Conservation (phyloP, 2,888 invertebrate species). For the Lottia scabra region DNA sequence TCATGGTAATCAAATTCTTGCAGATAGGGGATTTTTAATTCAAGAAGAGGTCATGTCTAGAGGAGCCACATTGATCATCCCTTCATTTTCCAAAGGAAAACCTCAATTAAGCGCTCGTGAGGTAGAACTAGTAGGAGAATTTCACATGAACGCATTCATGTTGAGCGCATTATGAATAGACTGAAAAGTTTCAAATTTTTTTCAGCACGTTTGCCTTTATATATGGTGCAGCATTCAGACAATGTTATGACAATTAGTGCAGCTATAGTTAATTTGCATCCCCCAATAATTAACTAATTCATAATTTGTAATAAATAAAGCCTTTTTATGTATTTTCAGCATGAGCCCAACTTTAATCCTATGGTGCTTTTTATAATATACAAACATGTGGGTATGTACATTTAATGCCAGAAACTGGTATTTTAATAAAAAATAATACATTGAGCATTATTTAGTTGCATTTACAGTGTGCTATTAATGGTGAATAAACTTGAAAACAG, state of each 20-base stretch:
- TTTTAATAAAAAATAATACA: no score
- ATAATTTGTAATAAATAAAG: no score
- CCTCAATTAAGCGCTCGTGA: slow-evolving; percentile 8
- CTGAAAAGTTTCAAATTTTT: slow-evolving; percentile 32
- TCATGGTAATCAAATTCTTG: slow-evolving; percentile 26
- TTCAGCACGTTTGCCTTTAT: slow-evolving; percentile 25
- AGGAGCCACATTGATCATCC: no score
- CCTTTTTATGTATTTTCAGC: no score
- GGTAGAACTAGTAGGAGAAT: slow-evolving; percentile 24
- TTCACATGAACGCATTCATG: slow-evolving; percentile 34
- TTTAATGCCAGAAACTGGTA: no score
- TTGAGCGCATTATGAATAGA: slow-evolving; percentile 30
- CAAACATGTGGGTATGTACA: no score
- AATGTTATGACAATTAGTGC: slow-evolving; percentile 33
- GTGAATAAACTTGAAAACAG: no score
- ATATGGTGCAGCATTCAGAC: slow-evolving; percentile 28
- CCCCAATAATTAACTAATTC: slow-evolving; percentile 20
- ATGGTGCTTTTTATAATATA: no score
- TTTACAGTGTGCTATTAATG: no score
- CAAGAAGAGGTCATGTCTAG: slow-evolving; percentile 21
- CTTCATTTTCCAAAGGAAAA: no score
- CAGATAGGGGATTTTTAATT: slow-evolving; percentile 34
- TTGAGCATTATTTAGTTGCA: no score
- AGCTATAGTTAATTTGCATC: slow-evolving; percentile 30
- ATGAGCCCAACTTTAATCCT: no score